phyloP scores from a whole-genome alignment of 2,888 invertebrate genomes.

The Opisthograptis luteolata region DNA sequence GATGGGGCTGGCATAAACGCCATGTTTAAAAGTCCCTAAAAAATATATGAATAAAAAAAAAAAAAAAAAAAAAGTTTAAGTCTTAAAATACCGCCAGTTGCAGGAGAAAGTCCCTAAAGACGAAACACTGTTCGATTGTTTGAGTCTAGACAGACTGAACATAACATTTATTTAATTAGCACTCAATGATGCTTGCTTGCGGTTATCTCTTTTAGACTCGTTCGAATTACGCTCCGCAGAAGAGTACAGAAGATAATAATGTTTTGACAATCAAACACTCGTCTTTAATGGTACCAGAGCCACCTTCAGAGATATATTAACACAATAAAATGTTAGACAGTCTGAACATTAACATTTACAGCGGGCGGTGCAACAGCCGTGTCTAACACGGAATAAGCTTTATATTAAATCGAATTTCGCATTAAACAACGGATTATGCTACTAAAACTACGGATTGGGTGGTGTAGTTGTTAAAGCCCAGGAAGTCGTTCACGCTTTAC shows the following conservation, averaged over 20 bases:
- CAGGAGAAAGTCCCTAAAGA: no score
- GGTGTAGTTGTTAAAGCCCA: neutral
- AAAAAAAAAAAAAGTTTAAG: no score
- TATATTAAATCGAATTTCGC: constrained; percentile 40
- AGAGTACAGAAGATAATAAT: constrained; percentile 1
- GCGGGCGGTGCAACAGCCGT: constrained; percentile 46
- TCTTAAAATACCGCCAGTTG: no score
- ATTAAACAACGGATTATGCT: constrained; percentile 28
- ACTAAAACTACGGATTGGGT: neutral
- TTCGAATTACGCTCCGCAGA: neutral
- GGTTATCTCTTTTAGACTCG: neutral
- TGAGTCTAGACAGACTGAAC: neutral
- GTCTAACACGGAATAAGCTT: constrained; percentile 48
- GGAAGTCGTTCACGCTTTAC: neutral
- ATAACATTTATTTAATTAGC: constrained; percentile 6
- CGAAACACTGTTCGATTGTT: neutral
- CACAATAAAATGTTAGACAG: constrained; percentile 47
- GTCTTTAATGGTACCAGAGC: constrained; percentile 15
- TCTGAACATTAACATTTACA: constrained; percentile 50
- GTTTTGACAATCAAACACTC: constrained; percentile 12
- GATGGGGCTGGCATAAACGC: no score
- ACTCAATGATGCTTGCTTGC: neutral
- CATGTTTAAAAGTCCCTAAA: no score
- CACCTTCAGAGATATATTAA: constrained; percentile 42
- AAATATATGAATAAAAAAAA: no score